phyloP scores from a whole-genome alignment of 2,797 vertebrate genomes.

The Dallia pectoralis region DNA sequence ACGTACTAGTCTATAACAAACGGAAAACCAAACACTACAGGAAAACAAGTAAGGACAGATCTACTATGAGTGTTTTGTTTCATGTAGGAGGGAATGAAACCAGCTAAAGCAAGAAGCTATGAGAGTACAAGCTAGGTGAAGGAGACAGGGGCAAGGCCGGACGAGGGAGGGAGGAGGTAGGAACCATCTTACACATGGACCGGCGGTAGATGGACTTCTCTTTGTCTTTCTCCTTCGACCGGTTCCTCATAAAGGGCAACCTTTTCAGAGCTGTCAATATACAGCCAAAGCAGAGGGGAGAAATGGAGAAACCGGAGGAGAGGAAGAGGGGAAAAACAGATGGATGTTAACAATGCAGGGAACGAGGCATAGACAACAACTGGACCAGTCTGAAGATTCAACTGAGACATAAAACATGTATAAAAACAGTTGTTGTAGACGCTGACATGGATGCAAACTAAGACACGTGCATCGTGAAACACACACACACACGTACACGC shows the following conservation, averaged over 20 bases:
- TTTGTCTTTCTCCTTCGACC: conserved; percentile 99
- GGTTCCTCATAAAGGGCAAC: conserved; percentile 99
- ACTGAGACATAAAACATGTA: conserved; percentile 51
- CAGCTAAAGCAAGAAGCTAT: conserved; percentile 4
- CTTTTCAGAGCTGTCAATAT: conserved; percentile 96
- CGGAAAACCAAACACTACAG: background rate
- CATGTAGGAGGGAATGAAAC: background rate
- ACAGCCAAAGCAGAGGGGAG: conserved; percentile 71
- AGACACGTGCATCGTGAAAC: background rate
- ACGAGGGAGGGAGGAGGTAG: conserved; percentile 62
- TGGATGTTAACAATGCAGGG: conserved; percentile 87
- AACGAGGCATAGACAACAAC: conserved; percentile 77
- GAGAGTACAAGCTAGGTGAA: conserved; percentile 56
- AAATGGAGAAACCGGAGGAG: conserved; percentile 46
- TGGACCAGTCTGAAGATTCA: conserved; percentile 71
- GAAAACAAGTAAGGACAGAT: background rate
- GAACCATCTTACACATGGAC: conserved; percentile 98
- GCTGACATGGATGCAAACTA: background rate
- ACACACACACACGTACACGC: background rate
- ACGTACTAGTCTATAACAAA: too few species aligned
- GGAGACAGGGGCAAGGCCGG: conserved; percentile 72
- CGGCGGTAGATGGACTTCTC: conserved; percentile 98
- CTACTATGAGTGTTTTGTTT: background rate
- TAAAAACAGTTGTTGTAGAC: background rate
- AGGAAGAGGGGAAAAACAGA: conserved; percentile 82